Conservation (phyloP, 1,140 invertebrate species). For the Eciton burchellii region DNA sequence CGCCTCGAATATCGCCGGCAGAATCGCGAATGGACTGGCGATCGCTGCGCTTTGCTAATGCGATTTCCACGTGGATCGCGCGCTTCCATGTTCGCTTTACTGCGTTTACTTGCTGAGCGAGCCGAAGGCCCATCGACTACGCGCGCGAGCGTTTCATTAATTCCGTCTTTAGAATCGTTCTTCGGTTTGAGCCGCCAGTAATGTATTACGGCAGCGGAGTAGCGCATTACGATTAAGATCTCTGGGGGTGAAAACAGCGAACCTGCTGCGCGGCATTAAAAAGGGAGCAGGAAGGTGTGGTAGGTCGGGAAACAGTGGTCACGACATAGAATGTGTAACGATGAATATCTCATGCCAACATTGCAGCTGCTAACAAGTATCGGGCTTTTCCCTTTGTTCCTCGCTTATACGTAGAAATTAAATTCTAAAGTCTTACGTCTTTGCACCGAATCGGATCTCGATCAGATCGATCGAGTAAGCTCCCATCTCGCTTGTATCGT, state of each 20-base stretch:
- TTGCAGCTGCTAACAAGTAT: conserved; percentile 44
- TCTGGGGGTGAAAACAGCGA: conserved; percentile 41
- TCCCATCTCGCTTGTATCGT: neutral
- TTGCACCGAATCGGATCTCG: neutral
- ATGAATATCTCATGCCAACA: conserved; percentile 61
- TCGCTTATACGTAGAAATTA: neutral
- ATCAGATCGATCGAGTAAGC: conserved; percentile 2
- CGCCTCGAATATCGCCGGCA: too few species aligned
- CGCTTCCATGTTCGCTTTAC: too few species aligned
- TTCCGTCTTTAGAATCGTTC: conserved; percentile 30
- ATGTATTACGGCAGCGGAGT: conserved; percentile 27
- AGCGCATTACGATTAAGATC: conserved; percentile 53
- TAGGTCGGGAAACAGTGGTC: conserved; percentile 56
- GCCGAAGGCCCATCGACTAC: neutral
- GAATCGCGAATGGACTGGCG: too few species aligned
- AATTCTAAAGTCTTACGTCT: neutral
- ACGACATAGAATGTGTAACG: conserved; percentile 59
- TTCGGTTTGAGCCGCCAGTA: conserved; percentile 8
- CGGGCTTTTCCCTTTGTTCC: conserved; percentile 9
- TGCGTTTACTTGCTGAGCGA: conserved; percentile 12
- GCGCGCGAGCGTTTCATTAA: conserved; percentile 12
- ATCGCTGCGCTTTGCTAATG: too few species aligned
- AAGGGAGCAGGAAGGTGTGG: conserved; percentile 58
- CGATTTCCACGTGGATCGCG: too few species aligned
- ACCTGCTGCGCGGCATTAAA: conserved; percentile 43